Conservation (phyloP, 2,797 vertebrate genomes). For the Furcifer pardalis region DNA sequence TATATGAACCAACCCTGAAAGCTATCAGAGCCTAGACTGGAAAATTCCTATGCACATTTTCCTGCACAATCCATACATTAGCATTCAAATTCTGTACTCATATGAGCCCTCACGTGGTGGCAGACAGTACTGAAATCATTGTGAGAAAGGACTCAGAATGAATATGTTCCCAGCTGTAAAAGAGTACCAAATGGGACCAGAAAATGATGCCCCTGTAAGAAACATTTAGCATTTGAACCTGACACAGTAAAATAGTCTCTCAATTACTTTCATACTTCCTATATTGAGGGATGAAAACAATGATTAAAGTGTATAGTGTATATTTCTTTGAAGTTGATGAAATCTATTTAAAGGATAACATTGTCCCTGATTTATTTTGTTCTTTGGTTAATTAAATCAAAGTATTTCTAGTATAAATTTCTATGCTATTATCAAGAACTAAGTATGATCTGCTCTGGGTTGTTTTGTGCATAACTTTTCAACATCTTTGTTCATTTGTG, state of each 20-base stretch:
- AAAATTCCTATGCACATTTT: background rate
- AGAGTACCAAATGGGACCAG: background rate
- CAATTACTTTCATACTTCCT: no score
- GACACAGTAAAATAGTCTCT: background rate
- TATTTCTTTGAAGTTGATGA: background rate
- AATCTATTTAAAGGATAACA: background rate
- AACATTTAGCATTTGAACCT: background rate
- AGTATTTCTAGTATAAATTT: background rate
- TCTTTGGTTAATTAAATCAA: background rate
- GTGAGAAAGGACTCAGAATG: background rate
- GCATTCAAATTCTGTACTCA: background rate
- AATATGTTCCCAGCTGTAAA: background rate
- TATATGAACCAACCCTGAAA: background rate
- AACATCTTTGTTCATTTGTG: background rate
- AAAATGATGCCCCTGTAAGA: background rate
- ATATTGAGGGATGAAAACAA: background rate
- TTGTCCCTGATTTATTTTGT: background rate
- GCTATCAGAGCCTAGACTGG: background rate
- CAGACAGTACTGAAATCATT: slow-evolving; percentile 13
- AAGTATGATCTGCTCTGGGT: background rate
- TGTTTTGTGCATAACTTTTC: background rate
- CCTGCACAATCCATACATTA: background rate
- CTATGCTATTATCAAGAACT: background rate
- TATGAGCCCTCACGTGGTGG: slow-evolving; percentile 27
- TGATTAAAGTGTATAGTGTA: background rate